Conservation (phyloP, 2,888 invertebrate genomes). For the Branchipolynoe longqiensis region DNA sequence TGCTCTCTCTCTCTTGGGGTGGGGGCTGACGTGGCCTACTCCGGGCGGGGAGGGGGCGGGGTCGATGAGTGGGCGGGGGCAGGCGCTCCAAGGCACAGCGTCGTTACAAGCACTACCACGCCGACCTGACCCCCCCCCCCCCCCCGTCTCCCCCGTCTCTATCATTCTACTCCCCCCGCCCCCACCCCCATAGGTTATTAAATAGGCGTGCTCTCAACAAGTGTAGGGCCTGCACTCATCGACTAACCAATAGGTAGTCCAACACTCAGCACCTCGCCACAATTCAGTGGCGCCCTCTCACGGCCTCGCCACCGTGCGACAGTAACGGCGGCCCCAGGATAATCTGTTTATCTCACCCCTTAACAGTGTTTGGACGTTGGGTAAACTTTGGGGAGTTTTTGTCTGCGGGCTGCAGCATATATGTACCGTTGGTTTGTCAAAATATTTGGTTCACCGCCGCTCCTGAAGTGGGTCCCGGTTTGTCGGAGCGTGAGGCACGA, state of each 20-base stretch:
- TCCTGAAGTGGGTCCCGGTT: conserved; percentile 40
- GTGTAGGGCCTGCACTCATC: neutral
- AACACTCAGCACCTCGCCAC: neutral
- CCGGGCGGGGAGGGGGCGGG: too few species aligned
- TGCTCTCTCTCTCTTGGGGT: too few species aligned
- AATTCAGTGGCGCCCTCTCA: neutral
- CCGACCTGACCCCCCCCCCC: too few species aligned
- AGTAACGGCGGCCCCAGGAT: neutral
- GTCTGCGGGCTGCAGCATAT: conserved; percentile 29
- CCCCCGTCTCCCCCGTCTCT: too few species aligned
- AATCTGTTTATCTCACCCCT: conserved; percentile 41
- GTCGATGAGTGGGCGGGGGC: too few species aligned
- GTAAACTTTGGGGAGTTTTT: conserved; percentile 29
- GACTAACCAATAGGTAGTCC: conserved; percentile 22
- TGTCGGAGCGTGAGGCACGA: neutral
- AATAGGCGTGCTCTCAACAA: conserved; percentile 22
- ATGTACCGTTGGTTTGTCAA: conserved; percentile 51
- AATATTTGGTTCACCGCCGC: conserved; percentile 44
- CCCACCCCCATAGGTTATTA: too few species aligned
- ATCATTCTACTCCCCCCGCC: too few species aligned
- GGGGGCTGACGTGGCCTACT: too few species aligned
- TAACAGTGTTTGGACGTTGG: conserved; percentile 40
- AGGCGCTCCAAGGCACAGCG: too few species aligned
- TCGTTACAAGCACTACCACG: too few species aligned
- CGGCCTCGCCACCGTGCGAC: too few species aligned